A percentile compares a stretch with the other conserved stretches of the same genome.
phyloP scores from a whole-genome alignment of 2,113 vertebrate species.

The Pardalotus punctatus region DNA sequence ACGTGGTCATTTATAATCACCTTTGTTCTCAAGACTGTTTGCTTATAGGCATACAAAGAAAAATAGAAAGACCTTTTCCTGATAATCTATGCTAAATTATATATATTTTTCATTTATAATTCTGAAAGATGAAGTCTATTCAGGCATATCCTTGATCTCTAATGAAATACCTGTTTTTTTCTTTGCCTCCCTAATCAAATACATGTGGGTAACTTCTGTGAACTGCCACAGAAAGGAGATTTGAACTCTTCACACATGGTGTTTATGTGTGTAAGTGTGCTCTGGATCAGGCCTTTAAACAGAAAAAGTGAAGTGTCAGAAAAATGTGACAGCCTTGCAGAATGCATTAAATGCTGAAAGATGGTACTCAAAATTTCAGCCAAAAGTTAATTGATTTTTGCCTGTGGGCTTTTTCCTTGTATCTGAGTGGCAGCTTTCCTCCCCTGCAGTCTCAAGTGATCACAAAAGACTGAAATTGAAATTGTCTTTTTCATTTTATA shows the following conservation, averaged over 20 bases:
- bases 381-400: slow-evolving; percentile 49
- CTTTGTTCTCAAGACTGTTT: neutral
- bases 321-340: slow-evolving; percentile 13
- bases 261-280: neutral
- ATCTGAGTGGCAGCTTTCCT: neutral
- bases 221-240: neutral
- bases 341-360: slow-evolving; percentile 33
- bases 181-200: neutral
- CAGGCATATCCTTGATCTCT: neutral
- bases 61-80: neutral
- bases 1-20: neutral
- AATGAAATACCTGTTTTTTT: neutral
- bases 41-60: neutral
- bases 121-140: neutral
- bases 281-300: neutral
- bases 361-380: slow-evolving; percentile 9
- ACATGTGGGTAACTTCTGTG: neutral
- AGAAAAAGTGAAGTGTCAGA: neutral
- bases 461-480: neutral
- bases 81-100: neutral
- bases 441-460: neutral
- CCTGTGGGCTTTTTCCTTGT: neutral
- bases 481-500: neutral
- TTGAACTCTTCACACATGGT: neutral
- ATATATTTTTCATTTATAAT: neutral